A percentile compares a stretch with the other conserved stretches of the same genome.
Evolutionary conservation across 2,113 vertebrate genomes (phyloP).

Genomic region (Petrocephalus zakoni): DNA sequence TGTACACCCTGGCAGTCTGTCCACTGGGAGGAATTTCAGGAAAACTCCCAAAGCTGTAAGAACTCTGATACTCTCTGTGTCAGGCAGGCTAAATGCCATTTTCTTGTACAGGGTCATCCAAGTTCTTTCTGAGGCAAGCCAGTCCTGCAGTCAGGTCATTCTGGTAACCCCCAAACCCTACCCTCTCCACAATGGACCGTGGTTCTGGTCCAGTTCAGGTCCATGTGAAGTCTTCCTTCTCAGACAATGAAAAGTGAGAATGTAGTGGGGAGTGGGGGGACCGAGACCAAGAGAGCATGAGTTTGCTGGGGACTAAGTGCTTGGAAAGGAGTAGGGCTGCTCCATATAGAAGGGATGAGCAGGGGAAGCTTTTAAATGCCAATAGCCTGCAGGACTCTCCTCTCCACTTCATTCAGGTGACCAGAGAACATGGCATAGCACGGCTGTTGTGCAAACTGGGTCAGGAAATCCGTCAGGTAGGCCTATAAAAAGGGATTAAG

Average conservation of each 20-base stretch:
- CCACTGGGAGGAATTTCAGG: neutral
- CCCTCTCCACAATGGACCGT: neutral
- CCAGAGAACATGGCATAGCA: slow-evolving; percentile 93
- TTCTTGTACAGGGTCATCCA: neutral
- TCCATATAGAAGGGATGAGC: slow-evolving; percentile 1
- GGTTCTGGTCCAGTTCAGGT: neutral
- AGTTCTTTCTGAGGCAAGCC: neutral
- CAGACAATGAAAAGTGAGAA: slow-evolving; percentile 3
- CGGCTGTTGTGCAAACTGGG: slow-evolving; percentile 94
- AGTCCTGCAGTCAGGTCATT: neutral
- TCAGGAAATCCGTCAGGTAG: slow-evolving; percentile 93
- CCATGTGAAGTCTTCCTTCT: neutral
- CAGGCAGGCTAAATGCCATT: neutral
- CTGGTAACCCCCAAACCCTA: slow-evolving; percentile 1
- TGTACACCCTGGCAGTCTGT: neutral
- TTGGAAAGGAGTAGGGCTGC: neutral
- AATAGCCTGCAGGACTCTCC: slow-evolving; percentile 84
- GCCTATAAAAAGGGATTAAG: slow-evolving; percentile 61
- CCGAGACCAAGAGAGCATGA: slow-evolving; percentile 20
- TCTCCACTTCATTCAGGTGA: slow-evolving; percentile 86
- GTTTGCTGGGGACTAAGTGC: slow-evolving; percentile 27
- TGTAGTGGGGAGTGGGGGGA: neutral
- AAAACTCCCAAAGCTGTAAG: neutral
- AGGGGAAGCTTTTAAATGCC: slow-evolving; percentile 66
- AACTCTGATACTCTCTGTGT: neutral